Conservation (phyloP, 2,113 vertebrate species). For the Calidris pugnax region DNA sequence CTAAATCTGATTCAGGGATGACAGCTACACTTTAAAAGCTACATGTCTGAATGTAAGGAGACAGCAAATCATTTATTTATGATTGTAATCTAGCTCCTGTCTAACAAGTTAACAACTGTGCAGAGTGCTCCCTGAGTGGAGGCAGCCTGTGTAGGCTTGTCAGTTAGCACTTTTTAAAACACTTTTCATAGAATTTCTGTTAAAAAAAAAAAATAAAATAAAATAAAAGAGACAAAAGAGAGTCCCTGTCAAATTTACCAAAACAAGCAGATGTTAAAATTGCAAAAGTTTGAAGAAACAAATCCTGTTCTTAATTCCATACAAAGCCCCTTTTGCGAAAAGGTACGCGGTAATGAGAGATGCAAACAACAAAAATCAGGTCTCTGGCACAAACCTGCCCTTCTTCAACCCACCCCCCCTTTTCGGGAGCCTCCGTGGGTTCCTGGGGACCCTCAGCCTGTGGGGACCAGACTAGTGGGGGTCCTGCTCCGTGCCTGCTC, state of each 20-base stretch:
- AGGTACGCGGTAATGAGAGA: neutral
- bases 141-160: slow-evolving; percentile 70
- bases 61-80: slow-evolving; percentile 88
- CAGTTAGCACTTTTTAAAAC: slow-evolving; percentile 69
- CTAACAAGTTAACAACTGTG: slow-evolving; percentile 79
- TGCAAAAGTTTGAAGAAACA: slow-evolving; percentile 27
- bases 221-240: slow-evolving; percentile 69
- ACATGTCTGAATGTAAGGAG: slow-evolving; percentile 81
- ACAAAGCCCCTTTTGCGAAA: neutral
- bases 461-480: accelerated
- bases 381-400: neutral
- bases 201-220: neutral
- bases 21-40: slow-evolving; percentile 85
- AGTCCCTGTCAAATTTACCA: slow-evolving; percentile 65
- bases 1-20: slow-evolving; percentile 82
- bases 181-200: slow-evolving; percentile 58
- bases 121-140: slow-evolving; percentile 64
- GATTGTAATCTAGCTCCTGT: slow-evolving; percentile 84
- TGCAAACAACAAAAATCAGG: accelerated
- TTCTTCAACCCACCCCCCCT: accelerated
- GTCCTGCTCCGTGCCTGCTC: accelerated
- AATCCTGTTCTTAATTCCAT: neutral
- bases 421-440: neutral
- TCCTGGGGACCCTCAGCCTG: neutral
- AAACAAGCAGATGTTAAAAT: slow-evolving; percentile 55